Percentiles rank a stretch among this genome's conserved stretches.
phyloP scores from a whole-genome alignment of 1,140 invertebrate species.

The Calephelis nemesis region DNA sequence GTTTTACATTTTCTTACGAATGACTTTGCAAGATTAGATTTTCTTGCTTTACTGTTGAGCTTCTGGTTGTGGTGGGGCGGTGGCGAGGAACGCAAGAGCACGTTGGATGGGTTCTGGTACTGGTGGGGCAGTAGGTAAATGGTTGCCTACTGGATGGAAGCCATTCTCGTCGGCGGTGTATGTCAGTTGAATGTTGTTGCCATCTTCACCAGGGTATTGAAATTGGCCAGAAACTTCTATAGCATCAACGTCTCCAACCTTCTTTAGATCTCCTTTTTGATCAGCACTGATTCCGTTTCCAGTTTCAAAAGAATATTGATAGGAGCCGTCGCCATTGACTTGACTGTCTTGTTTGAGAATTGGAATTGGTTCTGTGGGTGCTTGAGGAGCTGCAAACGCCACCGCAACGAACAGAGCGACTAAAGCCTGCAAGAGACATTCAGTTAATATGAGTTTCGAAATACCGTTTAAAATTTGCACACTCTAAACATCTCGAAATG shows the following conservation, averaged over 20 bases:
- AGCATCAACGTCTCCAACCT: slow-evolving; percentile 79
- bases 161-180: slow-evolving; percentile 90
- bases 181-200: slow-evolving; percentile 79
- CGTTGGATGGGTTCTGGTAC: slow-evolving; percentile 72
- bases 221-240: slow-evolving; percentile 81
- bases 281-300: slow-evolving; percentile 87
- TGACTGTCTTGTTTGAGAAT: slow-evolving; percentile 70
- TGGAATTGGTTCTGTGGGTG: slow-evolving; percentile 56
- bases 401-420: slow-evolving; percentile 53
- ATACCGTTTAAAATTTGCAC: not conserved
- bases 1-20: not conserved
- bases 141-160: slow-evolving; percentile 82
- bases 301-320: slow-evolving; percentile 79
- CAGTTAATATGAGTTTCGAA: not conserved
- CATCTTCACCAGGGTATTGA: slow-evolving; percentile 85
- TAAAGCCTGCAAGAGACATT: slow-evolving; percentile 53
- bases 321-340: slow-evolving; percentile 70
- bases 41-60: not conserved
- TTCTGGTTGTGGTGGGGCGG: slow-evolving; percentile 56
- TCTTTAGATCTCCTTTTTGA: slow-evolving; percentile 84
- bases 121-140: slow-evolving; percentile 84
- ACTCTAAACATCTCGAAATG: not conserved
- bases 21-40: not conserved
- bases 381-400: slow-evolving; percentile 59
- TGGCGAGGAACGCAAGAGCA: slow-evolving; percentile 76